These are phyloP conservation scores for Nymphalis c-album DNA, from an alignment of 2,888 invertebrate genomes.

Conservation along the genomic window DNA sequence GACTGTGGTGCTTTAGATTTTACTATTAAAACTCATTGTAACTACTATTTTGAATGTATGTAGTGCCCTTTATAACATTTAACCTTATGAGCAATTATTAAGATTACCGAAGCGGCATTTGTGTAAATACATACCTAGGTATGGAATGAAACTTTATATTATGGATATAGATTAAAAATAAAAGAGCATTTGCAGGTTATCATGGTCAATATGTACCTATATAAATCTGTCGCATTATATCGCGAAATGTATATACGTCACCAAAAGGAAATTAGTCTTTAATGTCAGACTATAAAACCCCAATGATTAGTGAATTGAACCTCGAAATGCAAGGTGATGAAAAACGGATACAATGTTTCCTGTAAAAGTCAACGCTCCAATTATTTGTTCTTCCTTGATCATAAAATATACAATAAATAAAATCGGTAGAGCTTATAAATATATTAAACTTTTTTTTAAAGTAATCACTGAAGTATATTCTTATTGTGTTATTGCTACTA, in stretches of 20 bases:
- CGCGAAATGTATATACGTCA: neutral
- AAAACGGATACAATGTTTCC: slow-evolving; percentile 25
- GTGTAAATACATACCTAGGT: no score
- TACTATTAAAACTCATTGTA: neutral
- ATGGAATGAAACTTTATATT: neutral
- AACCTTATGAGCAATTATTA: neutral
- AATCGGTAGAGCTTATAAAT: slow-evolving; percentile 13
- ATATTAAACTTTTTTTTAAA: neutral
- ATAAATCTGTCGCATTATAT: neutral
- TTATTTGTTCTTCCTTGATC: slow-evolving; percentile 14
- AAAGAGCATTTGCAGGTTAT: neutral
- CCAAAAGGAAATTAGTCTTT: slow-evolving; percentile 16
- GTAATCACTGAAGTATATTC: neutral
- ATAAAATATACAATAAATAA: slow-evolving; percentile 10
- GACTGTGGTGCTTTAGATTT: no score
- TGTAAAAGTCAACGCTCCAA: slow-evolving; percentile 22
- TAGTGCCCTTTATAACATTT: neutral
- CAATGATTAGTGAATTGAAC: slow-evolving; percentile 17
- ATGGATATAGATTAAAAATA: neutral
- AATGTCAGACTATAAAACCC: slow-evolving; percentile 15
- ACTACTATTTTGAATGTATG: neutral
- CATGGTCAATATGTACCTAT: neutral
- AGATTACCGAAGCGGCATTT: neutral
- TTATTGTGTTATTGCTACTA: neutral
- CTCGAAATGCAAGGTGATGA: slow-evolving; percentile 22